These are phyloP conservation scores for Myanophis thanlyinensis DNA, from an alignment of 2,113 vertebrate species.

Conservation along the genomic window DNA sequence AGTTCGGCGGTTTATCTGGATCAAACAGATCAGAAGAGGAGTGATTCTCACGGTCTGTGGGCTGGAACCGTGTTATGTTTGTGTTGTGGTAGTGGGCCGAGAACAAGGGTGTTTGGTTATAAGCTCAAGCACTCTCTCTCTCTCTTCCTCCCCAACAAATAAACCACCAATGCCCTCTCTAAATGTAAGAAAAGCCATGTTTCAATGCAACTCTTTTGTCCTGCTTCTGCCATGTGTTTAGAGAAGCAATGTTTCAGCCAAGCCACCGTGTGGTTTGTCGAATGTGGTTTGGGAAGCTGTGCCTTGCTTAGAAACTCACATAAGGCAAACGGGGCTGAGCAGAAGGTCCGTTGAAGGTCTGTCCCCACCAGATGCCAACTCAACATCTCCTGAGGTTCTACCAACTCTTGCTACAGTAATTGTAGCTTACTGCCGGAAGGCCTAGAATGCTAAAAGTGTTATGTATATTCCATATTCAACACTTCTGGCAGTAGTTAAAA, in stretches of 20 bases:
- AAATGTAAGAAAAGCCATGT: neutral
- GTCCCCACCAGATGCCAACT: neutral
- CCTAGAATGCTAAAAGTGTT: neutral
- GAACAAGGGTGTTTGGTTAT: neutral
- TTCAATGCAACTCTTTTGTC: neutral
- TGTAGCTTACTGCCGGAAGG: neutral
- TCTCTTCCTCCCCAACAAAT: neutral
- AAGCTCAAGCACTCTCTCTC: neutral
- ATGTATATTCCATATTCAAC: neutral
- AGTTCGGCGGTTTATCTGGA: constrained; percentile 65
- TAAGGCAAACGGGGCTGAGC: neutral
- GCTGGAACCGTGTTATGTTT: neutral
- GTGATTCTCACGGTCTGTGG: neutral
- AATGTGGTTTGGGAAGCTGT: neutral
- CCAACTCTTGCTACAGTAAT: neutral
- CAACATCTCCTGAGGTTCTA: neutral
- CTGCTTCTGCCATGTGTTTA: neutral
- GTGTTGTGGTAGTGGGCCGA: neutral
- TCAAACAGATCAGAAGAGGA: constrained; percentile 29
- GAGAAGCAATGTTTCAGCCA: neutral
- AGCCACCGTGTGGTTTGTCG: neutral
- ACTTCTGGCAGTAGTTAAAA: neutral
- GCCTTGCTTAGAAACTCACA: neutral
- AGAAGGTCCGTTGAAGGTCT: neutral
- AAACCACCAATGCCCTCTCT: neutral